Base-by-base conservation (phyloP, 2,797 vertebrate species). In the Sebastes ruberrimus region DNA sequence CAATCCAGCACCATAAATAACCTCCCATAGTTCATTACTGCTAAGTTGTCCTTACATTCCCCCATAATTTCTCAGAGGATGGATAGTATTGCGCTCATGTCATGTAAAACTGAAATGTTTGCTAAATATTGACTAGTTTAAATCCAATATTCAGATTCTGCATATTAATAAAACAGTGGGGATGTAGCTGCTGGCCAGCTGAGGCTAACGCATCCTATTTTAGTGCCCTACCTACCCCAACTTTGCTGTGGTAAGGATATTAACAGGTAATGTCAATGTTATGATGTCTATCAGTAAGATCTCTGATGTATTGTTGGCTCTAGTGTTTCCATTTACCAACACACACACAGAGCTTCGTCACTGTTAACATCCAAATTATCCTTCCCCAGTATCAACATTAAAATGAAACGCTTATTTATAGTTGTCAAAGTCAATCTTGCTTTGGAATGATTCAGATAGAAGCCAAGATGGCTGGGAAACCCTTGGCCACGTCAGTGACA, bases 31-130 rank as follows among this genome's bases (percentile, higher is more conserved):
- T 11, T 8, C n/a, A 49, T 53, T 6, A 11, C 69, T 32, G 11
- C 20, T 33, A 13, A 11, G 22, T 14, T 57, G 2, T 60, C 3
- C 27, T 66, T 3, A 23, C 2, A 57, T 55, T 67, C 38, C 4
- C 35, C 13, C 23, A 38, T 22, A 14, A 27, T 22, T 57, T 20
- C 23, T 22, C 2, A 46, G 7, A 55, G 27, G 27, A 49, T 35
- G 4, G 71, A n/a, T 46, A 23, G 6, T 14, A 10, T n/a, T 61
- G 0, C 69, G 38, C 67, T 42, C 57, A 49, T 49, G n/a, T 59
- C 32, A 49, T 9, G 22, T 82, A 57, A 84, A 68, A 75, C 84
- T 82, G 67, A 78, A 69, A 72, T 78, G 59, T 76, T 84, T 80
- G 76, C 46, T 10, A 20, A 76, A 69, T 13, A 5, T 65, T 30